These are phyloP conservation scores for Tragulus kanchil DNA, from an alignment of 2,113 vertebrate genomes.

Conservation along the genomic window DNA sequence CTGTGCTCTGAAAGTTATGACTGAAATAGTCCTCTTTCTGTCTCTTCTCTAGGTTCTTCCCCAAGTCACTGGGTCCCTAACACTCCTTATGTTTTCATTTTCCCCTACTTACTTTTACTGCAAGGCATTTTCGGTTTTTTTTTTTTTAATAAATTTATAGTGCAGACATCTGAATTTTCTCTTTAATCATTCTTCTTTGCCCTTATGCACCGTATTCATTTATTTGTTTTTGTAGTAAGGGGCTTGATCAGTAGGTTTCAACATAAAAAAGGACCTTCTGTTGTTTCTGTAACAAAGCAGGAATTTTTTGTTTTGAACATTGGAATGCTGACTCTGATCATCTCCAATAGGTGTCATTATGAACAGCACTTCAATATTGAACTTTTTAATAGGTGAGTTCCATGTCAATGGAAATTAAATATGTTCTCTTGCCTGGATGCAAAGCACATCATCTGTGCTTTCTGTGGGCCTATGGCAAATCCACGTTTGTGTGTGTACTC, in stretches of 20 bases:
- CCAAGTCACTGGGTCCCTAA: neutral
- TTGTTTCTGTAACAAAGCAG: neutral
- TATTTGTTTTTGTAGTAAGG: neutral
- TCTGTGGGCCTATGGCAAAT: neutral
- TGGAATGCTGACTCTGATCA: neutral
- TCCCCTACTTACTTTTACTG: neutral
- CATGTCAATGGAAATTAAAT: neutral
- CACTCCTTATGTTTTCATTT: neutral
- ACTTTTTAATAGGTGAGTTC: neutral
- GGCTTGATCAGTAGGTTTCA: neutral
- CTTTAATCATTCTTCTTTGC: neutral
- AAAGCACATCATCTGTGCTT: neutral
- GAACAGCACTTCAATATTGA: neutral
- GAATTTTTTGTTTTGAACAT: neutral
- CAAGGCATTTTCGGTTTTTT: neutral
- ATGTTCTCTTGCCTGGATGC: neutral
- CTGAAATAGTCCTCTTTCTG: neutral
- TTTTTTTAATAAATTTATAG: neutral
- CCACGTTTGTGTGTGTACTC: neutral
- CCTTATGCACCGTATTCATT: neutral
- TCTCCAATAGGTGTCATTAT: neutral
- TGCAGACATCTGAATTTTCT: conserved; percentile 22
- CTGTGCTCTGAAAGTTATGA: neutral
- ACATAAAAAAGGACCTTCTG: neutral
- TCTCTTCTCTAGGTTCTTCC: neutral